Evolutionary conservation across 2,797 vertebrate genomes (phyloP), one percentile per base, ranked within the genome.

Genomic region (Argyrosomus regius): DNA sequence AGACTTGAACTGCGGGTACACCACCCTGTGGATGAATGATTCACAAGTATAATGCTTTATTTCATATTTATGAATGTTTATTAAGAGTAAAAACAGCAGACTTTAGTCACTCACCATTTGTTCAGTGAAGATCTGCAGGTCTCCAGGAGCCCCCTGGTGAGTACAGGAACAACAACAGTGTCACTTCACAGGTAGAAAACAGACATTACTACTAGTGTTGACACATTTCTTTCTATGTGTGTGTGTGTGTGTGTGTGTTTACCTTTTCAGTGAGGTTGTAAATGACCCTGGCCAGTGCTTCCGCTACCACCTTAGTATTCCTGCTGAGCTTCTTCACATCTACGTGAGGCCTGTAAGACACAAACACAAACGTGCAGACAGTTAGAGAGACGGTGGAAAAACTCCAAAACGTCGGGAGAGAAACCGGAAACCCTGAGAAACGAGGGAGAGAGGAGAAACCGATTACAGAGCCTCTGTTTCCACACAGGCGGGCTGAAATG

Each of bases 211-310:
- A 41, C 35, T 2, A 12, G 9, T 39, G 6, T 58, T 17, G 3
- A 24, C 11, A 24, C 0, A 8, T 6, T 39, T 39, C 12, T 10
- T n/a, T 66, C 22, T 10, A 14, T 78, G 11, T 35, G 6, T 35
- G 35, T 39, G 35, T 22, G 35, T 39, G 35, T 22, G 22, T 35
- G 35, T 13, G 65, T 67, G 41, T 0, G 22, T 60, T 49, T 78
- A 99, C 98, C 96, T 99, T 99, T 75, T 98, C 97, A 0, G 98
- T 99, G 63, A 99, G 95, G 91, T 99, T 99, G 92, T 99, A 99
- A 89, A 99, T 95, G 54, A 99, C 97, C 43, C 98, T 95, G 0
- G 98, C 98, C 68, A 99, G 91, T 0, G 97, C 96, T 81, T 99
- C 98, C 0, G 98, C 97, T 0, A 99, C 95, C 86, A 99, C 94